These are phyloP conservation scores for Aviceda subcristata DNA, from an alignment of 2,113 vertebrate species.

Conservation along the genomic window DNA sequence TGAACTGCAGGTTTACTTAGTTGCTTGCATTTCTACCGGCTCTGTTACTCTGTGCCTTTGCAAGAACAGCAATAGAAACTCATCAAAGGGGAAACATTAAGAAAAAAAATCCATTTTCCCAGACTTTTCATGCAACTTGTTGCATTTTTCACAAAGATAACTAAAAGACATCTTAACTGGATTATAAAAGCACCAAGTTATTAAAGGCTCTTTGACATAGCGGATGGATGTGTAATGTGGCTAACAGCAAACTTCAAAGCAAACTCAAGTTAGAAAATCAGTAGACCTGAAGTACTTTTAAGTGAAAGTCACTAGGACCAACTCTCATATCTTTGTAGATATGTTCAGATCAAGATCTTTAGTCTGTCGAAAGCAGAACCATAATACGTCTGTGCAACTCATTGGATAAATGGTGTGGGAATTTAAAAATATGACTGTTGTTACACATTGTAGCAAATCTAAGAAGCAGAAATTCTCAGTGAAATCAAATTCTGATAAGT, in stretches of 20 bases:
- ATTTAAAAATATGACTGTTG: background rate
- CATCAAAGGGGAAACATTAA: background rate
- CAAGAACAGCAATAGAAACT: background rate
- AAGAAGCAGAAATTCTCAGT: background rate
- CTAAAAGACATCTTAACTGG: background rate
- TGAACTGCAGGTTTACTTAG: background rate
- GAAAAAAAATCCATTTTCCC: background rate
- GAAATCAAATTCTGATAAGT: background rate
- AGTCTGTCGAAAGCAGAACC: background rate
- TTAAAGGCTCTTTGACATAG: background rate
- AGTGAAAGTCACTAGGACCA: background rate
- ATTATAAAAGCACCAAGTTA: background rate
- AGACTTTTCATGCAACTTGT: background rate
- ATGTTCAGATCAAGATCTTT: background rate
- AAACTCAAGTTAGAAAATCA: background rate
- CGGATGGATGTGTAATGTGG: background rate
- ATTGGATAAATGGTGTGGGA: too few relatives aligned
- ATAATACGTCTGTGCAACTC: background rate
- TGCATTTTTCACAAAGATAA: background rate
- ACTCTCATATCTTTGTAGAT: fast-evolving
- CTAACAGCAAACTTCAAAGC: background rate
- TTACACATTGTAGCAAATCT: background rate
- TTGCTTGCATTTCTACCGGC: background rate
- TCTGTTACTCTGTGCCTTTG: background rate
- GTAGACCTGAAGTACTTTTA: background rate